Evolutionary conservation across 2,888 invertebrate genomes (phyloP), one percentile per base, ranked within the genome.

Genomic region (Cheilosia impressa): DNA sequence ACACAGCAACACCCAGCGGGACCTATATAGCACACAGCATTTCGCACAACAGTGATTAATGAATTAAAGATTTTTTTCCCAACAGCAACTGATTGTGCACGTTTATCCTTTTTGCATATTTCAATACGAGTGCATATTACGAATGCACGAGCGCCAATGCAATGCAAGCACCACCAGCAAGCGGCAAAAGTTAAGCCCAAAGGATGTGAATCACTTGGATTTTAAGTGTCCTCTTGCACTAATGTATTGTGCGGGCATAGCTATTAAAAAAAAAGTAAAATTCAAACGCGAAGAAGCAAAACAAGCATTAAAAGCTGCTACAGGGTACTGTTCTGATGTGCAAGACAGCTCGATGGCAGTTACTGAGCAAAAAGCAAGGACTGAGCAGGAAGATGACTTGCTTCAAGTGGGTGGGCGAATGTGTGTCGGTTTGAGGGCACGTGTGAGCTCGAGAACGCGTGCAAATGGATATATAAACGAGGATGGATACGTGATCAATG

Each of bases 51-150:
- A 63, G 63, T 75, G 81, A 81, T 75, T 81, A 75, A 81, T 75
- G 69, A 81, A 81, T 81, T 79, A 79, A 79, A 79, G 69, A 81
- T 75, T 75, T 45, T 38, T 38, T 38, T 38, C 38, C 69, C 55
- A 43, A 50, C 69, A 69, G 47, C 75, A 47, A 69, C 57, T 75
- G 81, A 81, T 81, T 81, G 75, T 65, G 81, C 73, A 75, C 81
- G 81, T 81, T 73, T 80, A 62, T 75, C 68, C 57, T 62, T 63
- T 65, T 76, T 71, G 68, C 50, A 62, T 75, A 60, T 62, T 52
- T 52, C 52, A 31, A 55, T 50, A 69, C 41, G 57, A 58, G 13
- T 78, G 71, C 52, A 68, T 50, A 57, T 27, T 34, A 7, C 38
- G 31, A 53, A 41, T 50, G 22, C 55, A 43, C 27, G 65, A 31